Conservation (phyloP, 2,113 vertebrate genomes). For the Etia nguti region DNA sequence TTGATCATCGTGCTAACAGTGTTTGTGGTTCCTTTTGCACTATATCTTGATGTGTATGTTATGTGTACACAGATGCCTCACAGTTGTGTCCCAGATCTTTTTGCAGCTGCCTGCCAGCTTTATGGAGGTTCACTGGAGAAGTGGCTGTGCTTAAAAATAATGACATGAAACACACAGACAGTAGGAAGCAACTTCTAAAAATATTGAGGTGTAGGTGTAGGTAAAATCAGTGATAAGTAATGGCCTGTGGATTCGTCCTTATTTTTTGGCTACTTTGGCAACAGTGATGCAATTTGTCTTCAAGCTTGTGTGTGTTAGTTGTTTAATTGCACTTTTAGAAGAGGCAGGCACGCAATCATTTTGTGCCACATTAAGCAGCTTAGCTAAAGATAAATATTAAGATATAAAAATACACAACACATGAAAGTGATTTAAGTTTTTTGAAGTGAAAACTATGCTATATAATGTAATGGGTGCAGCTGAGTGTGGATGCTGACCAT, state of each 20-base stretch:
- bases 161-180: neutral
- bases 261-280: neutral
- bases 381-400: neutral
- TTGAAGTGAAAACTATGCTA: neutral
- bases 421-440: neutral
- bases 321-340: neutral
- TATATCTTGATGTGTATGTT: neutral
- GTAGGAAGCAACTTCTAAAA: neutral
- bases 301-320: neutral
- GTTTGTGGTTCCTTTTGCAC: neutral
- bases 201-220: neutral
- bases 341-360: neutral
- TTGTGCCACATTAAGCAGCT: neutral
- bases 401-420: neutral
- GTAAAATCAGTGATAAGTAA: neutral
- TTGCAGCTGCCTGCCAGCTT: neutral
- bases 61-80: neutral
- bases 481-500: neutral
- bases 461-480: neutral
- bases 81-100: constrained; percentile 30
- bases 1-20: neutral
- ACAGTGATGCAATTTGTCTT: neutral
- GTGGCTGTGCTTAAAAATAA: constrained; percentile 22
- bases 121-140: constrained; percentile 8
- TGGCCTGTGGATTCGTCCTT: neutral